Evolutionary conservation across 2,113 vertebrate species (phyloP).

Genomic region (Halcyon senegalensis): DNA sequence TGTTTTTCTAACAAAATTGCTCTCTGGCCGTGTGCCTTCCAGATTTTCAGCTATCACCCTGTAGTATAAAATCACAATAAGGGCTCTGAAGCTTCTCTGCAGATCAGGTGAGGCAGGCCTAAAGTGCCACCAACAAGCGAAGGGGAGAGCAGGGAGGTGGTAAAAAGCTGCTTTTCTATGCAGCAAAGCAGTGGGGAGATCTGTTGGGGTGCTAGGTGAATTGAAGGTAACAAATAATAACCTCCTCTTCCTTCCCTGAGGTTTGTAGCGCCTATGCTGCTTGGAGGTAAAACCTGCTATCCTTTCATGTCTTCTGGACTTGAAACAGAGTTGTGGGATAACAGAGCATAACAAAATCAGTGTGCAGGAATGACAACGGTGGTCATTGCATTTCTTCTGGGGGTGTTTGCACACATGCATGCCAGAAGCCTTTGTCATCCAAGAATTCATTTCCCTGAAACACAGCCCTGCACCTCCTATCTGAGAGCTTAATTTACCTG

Average conservation of each 20-base stretch:
- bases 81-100: neutral
- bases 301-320: neutral
- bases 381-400: neutral
- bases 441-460: fast-evolving
- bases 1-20: neutral
- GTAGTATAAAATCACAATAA: neutral
- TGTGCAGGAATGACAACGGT: neutral
- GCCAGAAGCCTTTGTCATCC: neutral
- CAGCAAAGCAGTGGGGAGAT: neutral
- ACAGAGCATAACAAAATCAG: fast-evolving
- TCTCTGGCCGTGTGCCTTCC: neutral
- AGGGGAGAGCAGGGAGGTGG: neutral
- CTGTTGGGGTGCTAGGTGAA: neutral
- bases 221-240: neutral
- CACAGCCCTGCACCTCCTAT: neutral
- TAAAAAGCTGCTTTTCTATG: neutral
- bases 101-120: neutral
- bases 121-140: neutral
- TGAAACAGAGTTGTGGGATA: neutral
- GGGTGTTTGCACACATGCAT: neutral
- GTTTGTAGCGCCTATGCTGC: neutral
- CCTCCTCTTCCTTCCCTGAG: neutral
- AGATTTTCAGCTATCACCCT: neutral
- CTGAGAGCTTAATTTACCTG: neutral
- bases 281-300: neutral